A percentile compares a stretch with the other conserved stretches of the same genome.
Evolutionary conservation across 2,797 vertebrate species (phyloP).

Genomic region (Schizopygopsis pylzovi): DNA sequence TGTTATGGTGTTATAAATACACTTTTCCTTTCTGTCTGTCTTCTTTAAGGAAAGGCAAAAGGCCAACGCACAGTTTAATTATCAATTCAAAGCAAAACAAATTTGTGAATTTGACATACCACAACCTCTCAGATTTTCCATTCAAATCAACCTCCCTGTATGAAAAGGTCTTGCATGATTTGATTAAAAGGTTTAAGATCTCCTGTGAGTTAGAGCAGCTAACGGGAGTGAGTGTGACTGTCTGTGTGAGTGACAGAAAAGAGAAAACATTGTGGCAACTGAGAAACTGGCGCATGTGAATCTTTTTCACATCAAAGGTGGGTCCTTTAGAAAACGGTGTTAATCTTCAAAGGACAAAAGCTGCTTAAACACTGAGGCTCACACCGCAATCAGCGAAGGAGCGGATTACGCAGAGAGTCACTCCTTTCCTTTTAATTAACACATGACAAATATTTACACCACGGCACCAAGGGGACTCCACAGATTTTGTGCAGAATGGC

Average conservation of each 20-base stretch:
- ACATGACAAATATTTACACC: conserved; percentile 48
- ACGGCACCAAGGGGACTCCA: not conserved
- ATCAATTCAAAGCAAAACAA: conserved; percentile 39
- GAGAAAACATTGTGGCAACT: conserved; percentile 15
- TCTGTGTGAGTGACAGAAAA: conserved; percentile 23
- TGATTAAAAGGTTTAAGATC: conserved; percentile 52
- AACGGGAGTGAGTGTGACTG: conserved; percentile 11
- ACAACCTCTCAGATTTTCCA: conserved; percentile 12
- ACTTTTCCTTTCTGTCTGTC: not conserved
- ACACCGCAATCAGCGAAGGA: not conserved
- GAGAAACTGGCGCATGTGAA: conserved; percentile 14
- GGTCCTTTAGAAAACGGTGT: conserved; percentile 38
- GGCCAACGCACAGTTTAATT: conserved; percentile 1
- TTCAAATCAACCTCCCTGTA: conserved; percentile 32
- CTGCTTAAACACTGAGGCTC: conserved; percentile 37
- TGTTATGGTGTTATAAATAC: conserved; percentile 1
- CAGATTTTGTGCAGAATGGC: not conserved
- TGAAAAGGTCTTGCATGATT: conserved; percentile 38
- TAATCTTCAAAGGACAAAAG: conserved; percentile 58
- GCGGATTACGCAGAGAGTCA: conserved; percentile 6
- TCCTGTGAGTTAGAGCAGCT: conserved; percentile 26
- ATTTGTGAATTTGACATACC: conserved; percentile 32
- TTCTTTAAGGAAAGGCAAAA: conserved; percentile 20
- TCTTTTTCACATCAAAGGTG: conserved; percentile 49
- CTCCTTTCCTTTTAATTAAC: conserved; percentile 47